These are phyloP conservation scores for Dryoscopus gambensis DNA, from an alignment of 2,113 vertebrate species.

Conservation along the genomic window DNA sequence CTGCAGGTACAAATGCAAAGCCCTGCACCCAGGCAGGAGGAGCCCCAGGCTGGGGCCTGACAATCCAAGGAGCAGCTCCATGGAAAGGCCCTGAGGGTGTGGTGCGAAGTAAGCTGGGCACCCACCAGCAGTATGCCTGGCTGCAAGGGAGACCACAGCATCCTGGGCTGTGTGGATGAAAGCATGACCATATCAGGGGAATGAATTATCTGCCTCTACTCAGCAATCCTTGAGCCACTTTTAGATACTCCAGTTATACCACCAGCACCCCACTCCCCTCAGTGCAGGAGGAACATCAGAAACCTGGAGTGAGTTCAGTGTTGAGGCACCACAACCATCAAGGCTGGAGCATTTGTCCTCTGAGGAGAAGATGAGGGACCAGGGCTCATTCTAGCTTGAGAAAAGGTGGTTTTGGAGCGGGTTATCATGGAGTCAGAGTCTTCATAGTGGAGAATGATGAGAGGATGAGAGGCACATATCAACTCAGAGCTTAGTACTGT, in stretches of 20 bases:
- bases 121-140: not conserved
- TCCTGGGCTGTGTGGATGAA: not conserved
- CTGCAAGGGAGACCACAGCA: not conserved
- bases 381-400: not conserved
- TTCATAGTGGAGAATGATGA: not conserved
- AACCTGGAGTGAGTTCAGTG: not conserved
- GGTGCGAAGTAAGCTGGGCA: not conserved
- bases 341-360: not conserved
- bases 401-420: not conserved
- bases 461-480: not conserved
- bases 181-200: not conserved
- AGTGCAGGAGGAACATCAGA: not conserved
- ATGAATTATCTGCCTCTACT: not conserved
- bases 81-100: not conserved
- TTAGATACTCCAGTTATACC: not conserved
- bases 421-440: not conserved
- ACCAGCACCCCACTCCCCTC: not conserved
- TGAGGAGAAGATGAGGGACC: not conserved
- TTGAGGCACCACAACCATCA: not conserved
- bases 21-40: not conserved
- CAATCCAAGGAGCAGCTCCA: not conserved
- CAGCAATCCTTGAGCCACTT: not conserved
- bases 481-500: not conserved
- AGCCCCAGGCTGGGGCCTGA: not conserved
- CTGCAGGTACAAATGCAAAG: not conserved